Evolutionary conservation across 1,140 invertebrate species (phyloP).

Genomic region (Bombus waltoni): DNA sequence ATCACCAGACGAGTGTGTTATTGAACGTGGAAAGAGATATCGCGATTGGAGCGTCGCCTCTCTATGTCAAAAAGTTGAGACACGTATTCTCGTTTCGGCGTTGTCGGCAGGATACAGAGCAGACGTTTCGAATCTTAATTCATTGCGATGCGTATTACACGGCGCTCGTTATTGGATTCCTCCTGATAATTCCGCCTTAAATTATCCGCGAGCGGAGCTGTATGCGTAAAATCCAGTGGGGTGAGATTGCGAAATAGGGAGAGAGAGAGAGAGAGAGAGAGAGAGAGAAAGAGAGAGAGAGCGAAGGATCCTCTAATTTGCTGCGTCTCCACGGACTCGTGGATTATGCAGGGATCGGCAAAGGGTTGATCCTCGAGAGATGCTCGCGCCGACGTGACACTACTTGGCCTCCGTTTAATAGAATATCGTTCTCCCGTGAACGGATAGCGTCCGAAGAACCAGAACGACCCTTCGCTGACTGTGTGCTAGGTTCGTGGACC

Average conservation of each 20-base stretch:
- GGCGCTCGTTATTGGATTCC: slow-evolving; percentile 80
- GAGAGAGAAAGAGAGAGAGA: background rate
- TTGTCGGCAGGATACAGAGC: too few species aligned
- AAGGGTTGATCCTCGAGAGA: slow-evolving; percentile 82
- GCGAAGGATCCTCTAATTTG: slow-evolving; percentile 78
- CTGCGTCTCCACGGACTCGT: slow-evolving; percentile 80
- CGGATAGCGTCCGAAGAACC: slow-evolving; percentile 59
- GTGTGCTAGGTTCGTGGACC: background rate
- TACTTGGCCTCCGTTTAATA: slow-evolving; percentile 76
- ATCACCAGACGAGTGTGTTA: slow-evolving; percentile 33
- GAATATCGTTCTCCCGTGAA: slow-evolving; percentile 76
- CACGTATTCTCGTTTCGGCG: too few species aligned
- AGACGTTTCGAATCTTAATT: slow-evolving; percentile 76
- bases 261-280: background rate
- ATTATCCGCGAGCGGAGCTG: slow-evolving; percentile 70
- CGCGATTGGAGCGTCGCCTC: background rate
- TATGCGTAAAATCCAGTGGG: background rate
- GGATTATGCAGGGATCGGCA: slow-evolving; percentile 79
- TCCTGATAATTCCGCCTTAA: slow-evolving; percentile 81
- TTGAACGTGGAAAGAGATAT: background rate
- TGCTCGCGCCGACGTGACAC: slow-evolving; percentile 77
- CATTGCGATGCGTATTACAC: slow-evolving; percentile 75
- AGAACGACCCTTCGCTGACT: background rate
- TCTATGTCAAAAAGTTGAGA: background rate
- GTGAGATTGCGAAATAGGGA: background rate